Base-by-base conservation (phyloP, 2,888 invertebrate species). In the Caenorhabditis sp. region DNA sequence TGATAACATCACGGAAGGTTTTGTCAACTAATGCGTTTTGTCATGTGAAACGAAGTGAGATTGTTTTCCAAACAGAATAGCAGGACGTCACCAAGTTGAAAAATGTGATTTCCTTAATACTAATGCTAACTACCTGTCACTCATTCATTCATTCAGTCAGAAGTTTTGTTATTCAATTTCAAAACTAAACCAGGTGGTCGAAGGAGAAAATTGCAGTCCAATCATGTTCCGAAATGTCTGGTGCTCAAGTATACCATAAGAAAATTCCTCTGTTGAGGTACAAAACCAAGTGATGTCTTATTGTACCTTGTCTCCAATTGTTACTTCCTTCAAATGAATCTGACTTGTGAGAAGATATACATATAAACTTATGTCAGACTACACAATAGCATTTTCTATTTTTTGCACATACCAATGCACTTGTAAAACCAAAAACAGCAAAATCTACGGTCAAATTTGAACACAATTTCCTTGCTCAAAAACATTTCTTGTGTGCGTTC, bases 31-130 rank as follows among this genome's bases (percentile, higher is more conserved):
- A 74, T 51, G 40, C 22, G 60, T 24, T 58, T 58, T 60, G n/a
- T 47, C 74, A 60, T 65, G 65, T 74, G 74, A 67, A 74, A n/a
- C 60, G 51, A 67, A 60, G 65, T 74, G 53, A 60, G 20, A 61
- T 28, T 47, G 64, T 65, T 40, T 74, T 58, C 32, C 56, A 32
- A 32, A 11, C 20, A 15, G 18, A 64, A 40, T 53, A 37, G 1
- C 60, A 22, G 28, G 44, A 72, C 74, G 74, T 74, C 72, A 72
- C 50, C 64, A 35, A 62, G 55, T 40, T 28, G 26, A 53, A 68
- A 28, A 26, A 37, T 61, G 61, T 70, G 60, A 61, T 70, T 70
- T 60, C 51, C 22, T 58, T 2, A 51, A 24, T 11, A 22, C 24
- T 37, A n/a, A n/a, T 53, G 1, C 24, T 15, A n/a, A 20, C 47